Evolutionary conservation across 2,113 vertebrate species (phyloP).

Genomic region (Equus quagga): DNA sequence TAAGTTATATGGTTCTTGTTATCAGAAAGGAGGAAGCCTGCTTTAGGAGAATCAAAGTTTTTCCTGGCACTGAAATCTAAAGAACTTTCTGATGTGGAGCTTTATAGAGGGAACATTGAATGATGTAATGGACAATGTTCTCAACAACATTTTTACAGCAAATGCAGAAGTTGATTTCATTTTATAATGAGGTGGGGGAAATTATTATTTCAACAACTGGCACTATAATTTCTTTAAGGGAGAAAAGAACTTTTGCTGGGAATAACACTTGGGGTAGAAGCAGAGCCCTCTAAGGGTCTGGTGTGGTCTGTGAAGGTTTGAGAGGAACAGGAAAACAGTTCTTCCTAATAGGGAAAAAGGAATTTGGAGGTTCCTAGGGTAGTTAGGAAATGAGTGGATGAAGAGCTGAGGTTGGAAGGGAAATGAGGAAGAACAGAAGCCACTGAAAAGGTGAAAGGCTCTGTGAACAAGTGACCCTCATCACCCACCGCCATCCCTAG

Average conservation of each 20-base stretch:
- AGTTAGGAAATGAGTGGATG: background rate
- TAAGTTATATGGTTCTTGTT: constrained; percentile 23
- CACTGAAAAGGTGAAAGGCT: background rate
- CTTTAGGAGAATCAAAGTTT: constrained; percentile 55
- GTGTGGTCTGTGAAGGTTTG: background rate
- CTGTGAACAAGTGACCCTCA: background rate
- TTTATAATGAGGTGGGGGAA: constrained; percentile 41
- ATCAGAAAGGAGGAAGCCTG: constrained; percentile 52
- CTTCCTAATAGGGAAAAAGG: background rate
- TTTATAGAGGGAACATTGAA: constrained; percentile 48
- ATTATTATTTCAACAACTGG: constrained; percentile 54
- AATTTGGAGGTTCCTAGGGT: background rate
- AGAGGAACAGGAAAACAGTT: background rate
- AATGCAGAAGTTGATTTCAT: constrained; percentile 49
- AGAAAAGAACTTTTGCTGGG: background rate
- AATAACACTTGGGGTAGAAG: constrained; percentile 1
- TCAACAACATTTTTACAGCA: constrained; percentile 55
- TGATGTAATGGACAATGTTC: constrained; percentile 52
- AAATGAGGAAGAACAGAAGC: background rate
- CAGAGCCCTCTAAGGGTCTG: background rate
- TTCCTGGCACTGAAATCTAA: constrained; percentile 65
- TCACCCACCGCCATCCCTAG: background rate
- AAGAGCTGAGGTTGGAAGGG: background rate
- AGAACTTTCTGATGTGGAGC: constrained; percentile 49
- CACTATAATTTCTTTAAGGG: background rate